Percentiles rank a stretch among this genome's conserved stretches.
These are phyloP conservation scores for Hippolais icterina DNA, from an alignment of 2,113 vertebrate species.

Conservation along the genomic window DNA sequence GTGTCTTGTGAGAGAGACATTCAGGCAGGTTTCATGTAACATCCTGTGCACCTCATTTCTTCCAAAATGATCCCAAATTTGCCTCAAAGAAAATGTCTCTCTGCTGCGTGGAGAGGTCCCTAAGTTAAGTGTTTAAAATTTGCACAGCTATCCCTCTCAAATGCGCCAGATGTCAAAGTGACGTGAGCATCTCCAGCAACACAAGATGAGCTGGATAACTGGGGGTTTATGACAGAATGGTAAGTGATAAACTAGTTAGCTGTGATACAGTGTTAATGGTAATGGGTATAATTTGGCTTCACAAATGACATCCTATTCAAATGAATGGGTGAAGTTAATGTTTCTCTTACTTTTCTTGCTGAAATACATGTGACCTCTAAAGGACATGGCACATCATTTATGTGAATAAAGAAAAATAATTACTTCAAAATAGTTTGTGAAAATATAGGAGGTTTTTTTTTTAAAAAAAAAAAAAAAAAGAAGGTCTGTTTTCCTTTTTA, in stretches of 20 bases:
- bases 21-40: neutral
- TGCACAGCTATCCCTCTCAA: neutral
- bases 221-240: neutral
- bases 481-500: neutral
- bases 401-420: neutral
- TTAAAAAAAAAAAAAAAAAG: too few species aligned
- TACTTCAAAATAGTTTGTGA: neutral
- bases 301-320: neutral
- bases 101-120: neutral
- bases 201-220: neutral
- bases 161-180: conserved; percentile 2
- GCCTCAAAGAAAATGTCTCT: neutral
- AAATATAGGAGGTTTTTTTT: neutral
- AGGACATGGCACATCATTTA: neutral
- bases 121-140: neutral
- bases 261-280: neutral
- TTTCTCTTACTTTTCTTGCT: neutral
- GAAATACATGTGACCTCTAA: neutral
- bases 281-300: conserved; percentile 5
- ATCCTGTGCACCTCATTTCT: neutral
- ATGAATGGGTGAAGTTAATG: neutral
- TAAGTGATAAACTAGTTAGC: neutral
- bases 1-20: rapidly evolving
- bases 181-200: neutral
- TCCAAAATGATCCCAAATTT: neutral